Conservation (phyloP, 2,797 vertebrate genomes). For the Gambelia wislizenii region DNA sequence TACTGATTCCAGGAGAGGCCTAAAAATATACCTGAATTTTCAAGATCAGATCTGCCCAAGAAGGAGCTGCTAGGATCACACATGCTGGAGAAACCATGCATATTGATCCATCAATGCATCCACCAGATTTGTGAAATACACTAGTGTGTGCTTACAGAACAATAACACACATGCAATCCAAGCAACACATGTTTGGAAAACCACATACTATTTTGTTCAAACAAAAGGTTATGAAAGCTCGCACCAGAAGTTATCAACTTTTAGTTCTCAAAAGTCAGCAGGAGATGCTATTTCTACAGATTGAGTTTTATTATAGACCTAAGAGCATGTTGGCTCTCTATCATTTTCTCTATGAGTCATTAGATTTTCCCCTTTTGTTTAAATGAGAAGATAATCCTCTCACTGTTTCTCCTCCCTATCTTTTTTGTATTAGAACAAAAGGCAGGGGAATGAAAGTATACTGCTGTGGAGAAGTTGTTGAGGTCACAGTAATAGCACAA, state of each 20-base stretch:
- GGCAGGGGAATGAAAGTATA: not conserved
- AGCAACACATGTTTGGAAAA: not conserved
- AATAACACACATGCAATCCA: not conserved
- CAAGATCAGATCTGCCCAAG: not conserved
- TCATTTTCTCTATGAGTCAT: slow-evolving; percentile 10
- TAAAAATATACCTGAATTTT: not conserved
- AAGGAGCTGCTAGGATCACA: too few species aligned
- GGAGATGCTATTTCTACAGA: not conserved
- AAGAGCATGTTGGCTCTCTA: not conserved
- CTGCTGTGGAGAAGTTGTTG: not conserved
- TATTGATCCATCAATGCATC: not conserved
- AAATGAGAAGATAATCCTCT: slow-evolving; percentile 23
- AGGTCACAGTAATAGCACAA: not conserved
- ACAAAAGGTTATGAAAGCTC: not conserved
- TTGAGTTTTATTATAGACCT: not conserved
- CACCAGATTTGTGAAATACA: not conserved
- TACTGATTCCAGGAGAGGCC: not conserved
- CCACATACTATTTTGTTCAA: not conserved
- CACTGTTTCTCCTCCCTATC: not conserved
- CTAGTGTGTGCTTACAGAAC: not conserved
- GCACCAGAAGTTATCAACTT: not conserved
- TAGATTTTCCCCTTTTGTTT: not conserved
- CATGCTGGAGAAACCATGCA: not conserved
- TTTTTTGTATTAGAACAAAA: not conserved
- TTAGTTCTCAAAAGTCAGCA: not conserved